Evolutionary conservation across 2,113 vertebrate genomes (phyloP), one percentile per base, ranked within the genome.

Genomic region (Hemiscyllium ocellatum): DNA sequence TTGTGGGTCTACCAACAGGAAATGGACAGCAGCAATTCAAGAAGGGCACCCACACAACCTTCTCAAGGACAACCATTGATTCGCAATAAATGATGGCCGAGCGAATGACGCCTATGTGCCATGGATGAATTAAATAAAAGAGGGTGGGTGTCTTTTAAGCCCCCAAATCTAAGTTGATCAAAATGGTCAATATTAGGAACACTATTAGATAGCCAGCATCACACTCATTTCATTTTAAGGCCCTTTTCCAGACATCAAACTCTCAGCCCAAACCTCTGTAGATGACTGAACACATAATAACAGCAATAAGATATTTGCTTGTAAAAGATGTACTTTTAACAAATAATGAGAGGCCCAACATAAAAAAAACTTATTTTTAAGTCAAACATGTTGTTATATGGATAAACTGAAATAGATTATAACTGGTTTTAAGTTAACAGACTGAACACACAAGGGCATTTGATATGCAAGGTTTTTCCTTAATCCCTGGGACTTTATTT

Each of bases 401-500:
- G n/a, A 33, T 10, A 66, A 66, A 93, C 33, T 65, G 33, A 93
- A 66, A 65, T 93, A 66, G 89, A n/a, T 93, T 93, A 93, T 66
- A 68, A 37, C 56, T 66, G 19, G 56, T 93, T 66, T 37, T 93
- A 93, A 93, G 65, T 68, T 93, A 66, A 66, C 61, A 93, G 65
- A 1, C 10, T 66, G 68, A 72, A 52, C 69, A 72, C 52, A 76
- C 42, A 52, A 33, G 69, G 47, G 47, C 37, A 52, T 95, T 52
- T 72, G 94, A 70, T 47, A 26, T 95, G 24, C 22, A 65, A 70
- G 68, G 50, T 95, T 95, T 47, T 72, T 76, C 42, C 94, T 95
- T 95, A 72, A 95, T 95, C 94, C 69, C 52, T 76, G 26, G 24
- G 94, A 66, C 52, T 95, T 95, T 72, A 72, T 72, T 72, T 95